phyloP scores from a whole-genome alignment of 1,140 invertebrate species.

The Macrocentrus cingulum region DNA sequence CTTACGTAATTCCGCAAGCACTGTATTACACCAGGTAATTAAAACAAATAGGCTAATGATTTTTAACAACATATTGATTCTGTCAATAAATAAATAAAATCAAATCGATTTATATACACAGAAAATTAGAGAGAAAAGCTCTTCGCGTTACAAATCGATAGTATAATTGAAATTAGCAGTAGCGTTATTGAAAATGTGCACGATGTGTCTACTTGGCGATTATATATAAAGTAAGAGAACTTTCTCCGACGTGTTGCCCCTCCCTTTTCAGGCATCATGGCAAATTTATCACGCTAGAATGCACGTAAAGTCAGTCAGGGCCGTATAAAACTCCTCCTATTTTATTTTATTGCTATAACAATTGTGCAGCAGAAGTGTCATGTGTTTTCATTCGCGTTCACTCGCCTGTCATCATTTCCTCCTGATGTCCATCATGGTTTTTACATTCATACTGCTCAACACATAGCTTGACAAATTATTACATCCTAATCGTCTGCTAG shows the following conservation, averaged over 20 bases:
- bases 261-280: constrained; percentile 30
- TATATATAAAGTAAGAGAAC: constrained; percentile 57
- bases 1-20: constrained; percentile 39
- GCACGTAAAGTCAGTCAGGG: constrained; percentile 54
- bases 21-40: constrained; percentile 20
- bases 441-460: background rate
- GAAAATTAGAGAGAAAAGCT: too few relatives aligned
- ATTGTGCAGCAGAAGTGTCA: too few relatives aligned
- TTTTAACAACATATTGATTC: constrained; percentile 12
- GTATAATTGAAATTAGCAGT: constrained; percentile 41
- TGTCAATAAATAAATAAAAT: background rate
- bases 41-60: constrained; percentile 33
- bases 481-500: background rate
- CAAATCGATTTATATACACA: too few relatives aligned
- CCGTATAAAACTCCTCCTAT: constrained; percentile 32
- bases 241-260: constrained; percentile 48
- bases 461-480: background rate
- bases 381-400: background rate
- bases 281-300: constrained; percentile 55
- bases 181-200: constrained; percentile 50
- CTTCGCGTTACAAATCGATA: too few relatives aligned
- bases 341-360: background rate
- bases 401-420: background rate
- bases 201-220: constrained; percentile 39
- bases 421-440: background rate